These are phyloP conservation scores for Bos indicus DNA, from an alignment of 2,113 vertebrate genomes.

Conservation along the genomic window DNA sequence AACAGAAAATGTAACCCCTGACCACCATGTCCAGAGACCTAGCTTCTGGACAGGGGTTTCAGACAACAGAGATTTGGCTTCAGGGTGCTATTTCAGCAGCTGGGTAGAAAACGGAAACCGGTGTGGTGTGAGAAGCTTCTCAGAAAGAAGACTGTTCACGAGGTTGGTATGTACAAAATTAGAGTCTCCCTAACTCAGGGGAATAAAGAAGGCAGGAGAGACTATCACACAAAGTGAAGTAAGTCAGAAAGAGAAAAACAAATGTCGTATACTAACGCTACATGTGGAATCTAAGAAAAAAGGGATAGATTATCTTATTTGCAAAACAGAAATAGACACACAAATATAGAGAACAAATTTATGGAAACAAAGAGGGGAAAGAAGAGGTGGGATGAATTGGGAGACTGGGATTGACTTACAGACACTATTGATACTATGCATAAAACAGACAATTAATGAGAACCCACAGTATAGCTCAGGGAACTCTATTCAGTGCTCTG, in stretches of 20 bases:
- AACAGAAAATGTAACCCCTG: not conserved
- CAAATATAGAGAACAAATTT: not conserved
- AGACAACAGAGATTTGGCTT: not conserved
- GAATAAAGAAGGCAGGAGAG: not conserved
- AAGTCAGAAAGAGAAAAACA: not conserved
- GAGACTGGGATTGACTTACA: not conserved
- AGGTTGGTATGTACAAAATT: not conserved
- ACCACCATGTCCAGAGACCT: not conserved
- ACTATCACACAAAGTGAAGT: not conserved
- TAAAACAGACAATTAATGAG: not conserved
- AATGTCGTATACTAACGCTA: not conserved
- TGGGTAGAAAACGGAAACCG: not conserved
- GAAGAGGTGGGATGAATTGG: not conserved
- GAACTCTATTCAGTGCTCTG: not conserved
- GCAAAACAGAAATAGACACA: not conserved
- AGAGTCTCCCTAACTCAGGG: not conserved
- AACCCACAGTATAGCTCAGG: not conserved
- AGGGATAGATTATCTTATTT: not conserved
- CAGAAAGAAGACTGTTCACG: not conserved
- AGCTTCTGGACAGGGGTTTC: not conserved
- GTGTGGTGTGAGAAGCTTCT: not conserved
- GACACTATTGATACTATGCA: not conserved
- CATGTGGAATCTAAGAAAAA: not conserved
- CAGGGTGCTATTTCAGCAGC: not conserved
- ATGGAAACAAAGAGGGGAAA: not conserved